Evolutionary conservation across 2,797 vertebrate species (phyloP).

Genomic region (Diceros bicornis): DNA sequence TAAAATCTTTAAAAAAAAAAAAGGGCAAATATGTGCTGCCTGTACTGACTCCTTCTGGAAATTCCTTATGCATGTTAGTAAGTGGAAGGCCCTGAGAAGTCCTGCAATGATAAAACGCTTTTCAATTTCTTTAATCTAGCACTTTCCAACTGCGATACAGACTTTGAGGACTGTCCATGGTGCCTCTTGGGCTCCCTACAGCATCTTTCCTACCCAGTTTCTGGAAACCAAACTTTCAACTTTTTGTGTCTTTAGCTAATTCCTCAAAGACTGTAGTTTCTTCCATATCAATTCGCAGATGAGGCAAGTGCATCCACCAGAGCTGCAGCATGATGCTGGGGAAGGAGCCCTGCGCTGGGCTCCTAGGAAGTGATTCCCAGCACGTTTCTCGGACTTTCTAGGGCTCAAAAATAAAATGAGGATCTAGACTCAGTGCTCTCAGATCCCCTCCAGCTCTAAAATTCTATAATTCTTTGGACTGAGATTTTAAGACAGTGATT

Average conservation of each 20-base stretch:
- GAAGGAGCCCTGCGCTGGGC: background rate
- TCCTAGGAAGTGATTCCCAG: background rate
- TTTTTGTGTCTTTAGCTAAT: background rate
- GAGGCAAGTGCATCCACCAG: background rate
- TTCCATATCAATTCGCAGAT: background rate
- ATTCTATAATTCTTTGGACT: background rate
- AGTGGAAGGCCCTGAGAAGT: background rate
- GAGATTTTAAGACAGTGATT: background rate
- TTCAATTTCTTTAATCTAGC: background rate
- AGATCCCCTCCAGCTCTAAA: background rate
- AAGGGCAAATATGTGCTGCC: background rate
- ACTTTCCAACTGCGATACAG: background rate
- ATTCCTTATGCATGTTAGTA: background rate
- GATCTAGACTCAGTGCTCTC: background rate
- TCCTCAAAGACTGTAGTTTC: background rate
- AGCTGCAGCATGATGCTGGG: background rate
- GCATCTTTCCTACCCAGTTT: background rate
- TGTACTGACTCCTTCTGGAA: background rate
- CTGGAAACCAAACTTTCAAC: background rate
- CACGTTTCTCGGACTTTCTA: background rate
- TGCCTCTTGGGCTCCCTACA: background rate
- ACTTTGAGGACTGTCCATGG: background rate
- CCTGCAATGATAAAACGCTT: background rate
- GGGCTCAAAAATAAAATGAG: background rate
- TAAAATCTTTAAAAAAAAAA: no score